A percentile compares a stretch with the other conserved stretches of the same genome.
These are phyloP conservation scores for Andricus grossulariae DNA, from an alignment of 1,140 invertebrate genomes.

Conservation along the genomic window DNA sequence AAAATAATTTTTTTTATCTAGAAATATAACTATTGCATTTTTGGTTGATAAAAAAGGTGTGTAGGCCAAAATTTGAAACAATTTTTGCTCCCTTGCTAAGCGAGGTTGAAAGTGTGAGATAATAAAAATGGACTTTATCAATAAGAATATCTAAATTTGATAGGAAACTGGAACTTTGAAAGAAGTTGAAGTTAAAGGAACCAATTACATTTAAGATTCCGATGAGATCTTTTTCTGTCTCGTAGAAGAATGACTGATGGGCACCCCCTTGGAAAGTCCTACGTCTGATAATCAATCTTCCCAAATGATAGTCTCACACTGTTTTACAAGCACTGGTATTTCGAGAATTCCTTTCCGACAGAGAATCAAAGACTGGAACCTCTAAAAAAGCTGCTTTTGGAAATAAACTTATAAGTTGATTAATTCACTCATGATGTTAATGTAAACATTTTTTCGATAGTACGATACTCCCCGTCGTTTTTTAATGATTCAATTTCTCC, in stretches of 20 bases:
- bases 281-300: conserved; percentile 21
- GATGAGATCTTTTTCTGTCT: conserved; percentile 29
- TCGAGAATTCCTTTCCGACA: conserved; percentile 2
- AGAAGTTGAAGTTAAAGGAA: background rate
- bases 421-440: conserved; percentile 20
- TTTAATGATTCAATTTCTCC: conserved; percentile 15
- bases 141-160: too few species aligned
- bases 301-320: conserved; percentile 11
- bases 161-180: background rate
- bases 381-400: conserved; percentile 18
- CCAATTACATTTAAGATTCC: conserved; percentile 20
- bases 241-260: conserved; percentile 24
- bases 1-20: too few species aligned
- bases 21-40: too few species aligned
- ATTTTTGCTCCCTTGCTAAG: too few species aligned
- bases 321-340: conserved; percentile 9
- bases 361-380: background rate
- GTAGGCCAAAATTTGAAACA: too few species aligned
- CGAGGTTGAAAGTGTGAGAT: too few species aligned
- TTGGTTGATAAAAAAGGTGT: too few species aligned
- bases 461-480: conserved; percentile 9
- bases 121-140: too few species aligned
- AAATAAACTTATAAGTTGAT: conserved; percentile 1
- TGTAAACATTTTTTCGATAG: conserved; percentile 13
- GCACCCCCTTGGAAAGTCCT: conserved; percentile 10